A percentile compares a stretch with the other conserved stretches of the same genome.
phyloP scores from a whole-genome alignment of 2,113 vertebrate genomes.

The Pontoporia blainvillei region DNA sequence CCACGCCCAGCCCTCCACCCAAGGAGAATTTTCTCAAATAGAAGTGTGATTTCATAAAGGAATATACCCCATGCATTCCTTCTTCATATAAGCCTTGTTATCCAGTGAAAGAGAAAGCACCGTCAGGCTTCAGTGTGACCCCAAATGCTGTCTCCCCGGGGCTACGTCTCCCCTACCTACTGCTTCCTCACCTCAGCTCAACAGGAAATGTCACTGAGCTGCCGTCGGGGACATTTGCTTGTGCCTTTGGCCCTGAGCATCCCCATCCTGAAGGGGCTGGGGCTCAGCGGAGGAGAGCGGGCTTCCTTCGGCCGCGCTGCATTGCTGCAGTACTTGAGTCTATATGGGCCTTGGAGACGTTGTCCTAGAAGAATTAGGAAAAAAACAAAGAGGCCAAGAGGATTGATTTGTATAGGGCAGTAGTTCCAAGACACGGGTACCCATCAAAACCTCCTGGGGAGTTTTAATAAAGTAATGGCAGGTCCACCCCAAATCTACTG shows the following conservation, averaged over 20 bases:
- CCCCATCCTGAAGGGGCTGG: background rate
- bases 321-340: background rate
- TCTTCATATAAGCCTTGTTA: background rate
- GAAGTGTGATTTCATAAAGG: background rate
- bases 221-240: accelerated
- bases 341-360: no score
- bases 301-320: background rate
- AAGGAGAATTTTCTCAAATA: background rate
- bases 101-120: background rate
- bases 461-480: background rate
- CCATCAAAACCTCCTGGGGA: background rate
- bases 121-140: accelerated
- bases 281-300: background rate
- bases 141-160: background rate
- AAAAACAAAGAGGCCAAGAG: background rate
- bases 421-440: background rate
- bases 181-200: background rate
- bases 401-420: background rate
- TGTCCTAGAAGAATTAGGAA: background rate
- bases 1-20: background rate
- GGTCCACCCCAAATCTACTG: background rate
- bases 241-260: background rate
- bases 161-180: background rate
- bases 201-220: accelerated
- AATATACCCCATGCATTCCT: background rate